Conservation (phyloP, 2,888 invertebrate genomes). For the Lycaena phlaeas region DNA sequence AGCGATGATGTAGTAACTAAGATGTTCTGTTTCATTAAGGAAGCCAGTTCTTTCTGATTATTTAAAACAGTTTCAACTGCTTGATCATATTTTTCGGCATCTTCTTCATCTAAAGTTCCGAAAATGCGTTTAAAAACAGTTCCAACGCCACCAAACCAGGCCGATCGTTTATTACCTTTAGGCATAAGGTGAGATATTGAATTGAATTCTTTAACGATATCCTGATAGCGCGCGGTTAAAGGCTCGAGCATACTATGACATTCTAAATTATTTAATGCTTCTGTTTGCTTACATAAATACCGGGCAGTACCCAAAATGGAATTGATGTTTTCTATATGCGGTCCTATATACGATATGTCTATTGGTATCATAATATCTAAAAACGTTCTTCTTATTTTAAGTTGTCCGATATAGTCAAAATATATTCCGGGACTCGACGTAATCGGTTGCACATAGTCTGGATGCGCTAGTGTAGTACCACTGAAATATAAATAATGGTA, state of each 20-base stretch:
- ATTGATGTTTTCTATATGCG: constrained; percentile 2
- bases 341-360: constrained; percentile 3
- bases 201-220: background rate
- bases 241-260: constrained; percentile 7
- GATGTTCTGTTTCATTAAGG: constrained; percentile 3
- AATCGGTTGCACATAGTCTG: constrained; percentile 2
- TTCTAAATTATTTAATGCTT: background rate
- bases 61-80: constrained; percentile 1
- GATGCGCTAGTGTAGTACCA: background rate
- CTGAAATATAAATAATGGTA: constrained; percentile 1
- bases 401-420: constrained; percentile 2
- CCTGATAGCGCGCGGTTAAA: background rate
- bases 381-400: constrained; percentile 2
- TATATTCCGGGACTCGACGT: background rate
- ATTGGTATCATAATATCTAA: background rate
- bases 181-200: too few relatives aligned
- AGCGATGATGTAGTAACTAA: background rate
- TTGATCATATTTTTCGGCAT: background rate
- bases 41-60: constrained; percentile 1
- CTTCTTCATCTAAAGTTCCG: background rate
- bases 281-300: background rate
- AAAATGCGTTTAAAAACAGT: background rate
- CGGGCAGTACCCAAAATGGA: constrained; percentile 2
- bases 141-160: constrained; percentile 1
- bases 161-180: too few relatives aligned